Evolutionary conservation across 2,888 invertebrate species (phyloP), one percentile per base, ranked within the genome.

Genomic region (Saturnia pavonia): DNA sequence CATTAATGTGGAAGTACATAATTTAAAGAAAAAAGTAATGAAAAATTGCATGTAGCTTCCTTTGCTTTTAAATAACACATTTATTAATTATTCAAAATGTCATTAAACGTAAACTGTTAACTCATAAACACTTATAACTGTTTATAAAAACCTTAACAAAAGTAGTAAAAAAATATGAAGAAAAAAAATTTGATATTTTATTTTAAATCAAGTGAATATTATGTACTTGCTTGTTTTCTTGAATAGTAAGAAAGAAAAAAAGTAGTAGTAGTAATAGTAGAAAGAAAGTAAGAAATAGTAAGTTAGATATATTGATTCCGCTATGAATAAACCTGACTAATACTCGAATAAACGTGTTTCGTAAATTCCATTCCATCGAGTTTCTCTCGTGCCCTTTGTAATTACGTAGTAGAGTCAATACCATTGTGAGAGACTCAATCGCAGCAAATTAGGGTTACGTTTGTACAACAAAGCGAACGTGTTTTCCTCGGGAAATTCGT

Each of bases 401-500:
- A 65, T 65, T 65, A 65, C 65, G 40, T 40, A 65, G 19, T 40
- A n/a, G 40, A 68, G 66, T 65, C 66, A 66, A 67, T 67, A 57
- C 67, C 71, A 78, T 78, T 78, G 77, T 81, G 72, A 76, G 75
- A 74, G 81, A 78, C 76, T 81, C 80, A 75, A 82, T 85, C 83
- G 82, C 77, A 78, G 77, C 79, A 83, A 85, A 85, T 82, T 84
- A 84, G 82, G 84, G 83, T 81, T 83, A 73, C 76, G 74, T 74
- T 71, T 71, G 73, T 69, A 77, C 78, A 77, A 87, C 83, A 85
- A 86, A 81, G 82, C 77, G 72, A 69, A 74, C 74, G 75, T 75
- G 74, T 77, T 83, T 86, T 85, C 75, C 75, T 76, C 82, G 78
- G 86, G 85, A 88, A 87, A 87, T 87, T 86, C 83, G 82, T 84